Percentiles rank a stretch among this genome's conserved stretches.
These are phyloP conservation scores for Ornithoptera alexandrae DNA, from an alignment of 2,888 invertebrate genomes.

Conservation along the genomic window DNA sequence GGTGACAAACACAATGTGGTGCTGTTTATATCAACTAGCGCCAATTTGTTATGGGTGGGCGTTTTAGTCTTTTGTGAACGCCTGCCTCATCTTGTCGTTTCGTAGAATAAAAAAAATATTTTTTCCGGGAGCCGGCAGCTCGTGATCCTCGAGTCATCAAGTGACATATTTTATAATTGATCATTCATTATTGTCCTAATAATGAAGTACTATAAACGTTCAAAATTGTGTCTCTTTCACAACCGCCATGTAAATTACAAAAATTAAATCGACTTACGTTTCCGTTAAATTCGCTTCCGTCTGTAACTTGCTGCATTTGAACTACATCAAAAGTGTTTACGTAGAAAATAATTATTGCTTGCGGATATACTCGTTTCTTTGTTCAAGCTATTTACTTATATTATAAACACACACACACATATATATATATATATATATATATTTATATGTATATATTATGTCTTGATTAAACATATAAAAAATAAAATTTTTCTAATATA, in stretches of 20 bases:
- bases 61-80: too few species aligned
- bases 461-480: neutral
- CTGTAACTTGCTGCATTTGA: neutral
- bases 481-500: too few species aligned
- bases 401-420: neutral
- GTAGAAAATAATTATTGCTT: neutral
- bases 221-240: neutral
- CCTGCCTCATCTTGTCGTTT: too few species aligned
- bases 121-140: too few species aligned
- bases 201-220: neutral
- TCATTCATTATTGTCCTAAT: neutral
- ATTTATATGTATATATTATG: too few species aligned
- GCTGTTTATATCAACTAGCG: too few species aligned
- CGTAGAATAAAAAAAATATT: too few species aligned
- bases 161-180: too few species aligned
- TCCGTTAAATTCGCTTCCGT: slow-evolving; percentile 8
- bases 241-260: neutral
- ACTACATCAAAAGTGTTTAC: slow-evolving; percentile 2
- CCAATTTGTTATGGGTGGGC: too few species aligned
- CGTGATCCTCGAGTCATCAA: too few species aligned
- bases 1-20: too few species aligned
- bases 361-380: neutral
- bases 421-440: neutral
- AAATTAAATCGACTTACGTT: neutral
- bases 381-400: neutral